These are phyloP conservation scores for Protula sp. DNA, from an alignment of 2,888 invertebrate species.

Conservation along the genomic window DNA sequence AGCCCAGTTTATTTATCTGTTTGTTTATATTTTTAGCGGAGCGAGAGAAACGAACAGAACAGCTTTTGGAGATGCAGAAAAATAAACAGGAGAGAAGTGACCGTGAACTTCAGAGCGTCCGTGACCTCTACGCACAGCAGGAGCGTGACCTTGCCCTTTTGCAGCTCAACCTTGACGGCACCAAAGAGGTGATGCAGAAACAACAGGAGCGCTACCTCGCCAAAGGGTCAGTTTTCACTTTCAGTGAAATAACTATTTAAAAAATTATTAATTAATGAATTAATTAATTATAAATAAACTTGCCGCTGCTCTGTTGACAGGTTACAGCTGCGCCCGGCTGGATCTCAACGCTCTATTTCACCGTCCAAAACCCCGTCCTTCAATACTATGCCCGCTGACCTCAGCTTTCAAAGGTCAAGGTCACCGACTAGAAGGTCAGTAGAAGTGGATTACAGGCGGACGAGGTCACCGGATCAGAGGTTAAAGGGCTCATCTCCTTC, in stretches of 20 bases:
- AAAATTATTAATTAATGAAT: too few relatives aligned
- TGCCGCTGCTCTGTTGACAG: too few relatives aligned
- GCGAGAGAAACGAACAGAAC: slow-evolving; percentile 35
- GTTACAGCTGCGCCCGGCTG: too few relatives aligned
- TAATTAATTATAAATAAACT: too few relatives aligned
- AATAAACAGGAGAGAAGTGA: slow-evolving; percentile 43
- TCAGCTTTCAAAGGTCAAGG: too few relatives aligned
- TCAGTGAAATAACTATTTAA: too few relatives aligned
- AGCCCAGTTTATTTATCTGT: too few relatives aligned
- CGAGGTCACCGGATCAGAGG: background rate
- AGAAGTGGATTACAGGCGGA: background rate
- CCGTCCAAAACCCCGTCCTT: too few relatives aligned
- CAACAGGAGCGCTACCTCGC: slow-evolving; percentile 16
- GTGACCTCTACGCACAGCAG: slow-evolving; percentile 39
- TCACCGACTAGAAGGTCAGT: background rate
- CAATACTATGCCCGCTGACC: too few relatives aligned
- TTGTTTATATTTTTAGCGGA: too few relatives aligned
- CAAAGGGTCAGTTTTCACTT: slow-evolving; percentile 1
- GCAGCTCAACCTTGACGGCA: slow-evolving; percentile 36
- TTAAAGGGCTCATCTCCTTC: background rate
- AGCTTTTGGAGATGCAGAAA: slow-evolving; percentile 39
- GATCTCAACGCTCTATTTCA: too few relatives aligned
- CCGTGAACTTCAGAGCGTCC: slow-evolving; percentile 38
- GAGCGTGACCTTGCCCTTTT: slow-evolving; percentile 34
- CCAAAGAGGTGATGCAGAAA: slow-evolving; percentile 29